Conservation (phyloP, 1,140 invertebrate species). For the Matsumurasca onukii region DNA sequence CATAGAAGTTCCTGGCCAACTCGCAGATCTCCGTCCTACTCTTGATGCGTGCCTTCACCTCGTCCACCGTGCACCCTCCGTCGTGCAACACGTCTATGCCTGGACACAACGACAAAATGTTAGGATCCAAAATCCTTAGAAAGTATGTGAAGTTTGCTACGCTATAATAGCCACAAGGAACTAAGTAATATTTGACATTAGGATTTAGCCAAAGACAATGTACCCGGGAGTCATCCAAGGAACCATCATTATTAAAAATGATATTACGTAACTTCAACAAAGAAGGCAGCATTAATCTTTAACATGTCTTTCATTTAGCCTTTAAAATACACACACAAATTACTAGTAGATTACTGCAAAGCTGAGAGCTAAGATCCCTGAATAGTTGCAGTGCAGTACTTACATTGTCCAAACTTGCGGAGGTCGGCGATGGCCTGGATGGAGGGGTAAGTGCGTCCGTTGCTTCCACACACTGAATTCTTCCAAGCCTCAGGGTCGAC, state of each 20-base stretch:
- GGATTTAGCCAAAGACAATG: no score
- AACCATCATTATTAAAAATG: no score
- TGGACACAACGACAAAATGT: constrained; percentile 36
- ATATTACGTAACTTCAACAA: no score
- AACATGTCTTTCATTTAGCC: no score
- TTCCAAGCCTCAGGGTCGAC: constrained; percentile 25
- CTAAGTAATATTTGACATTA: background rate
- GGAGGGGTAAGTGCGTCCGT: constrained; percentile 45
- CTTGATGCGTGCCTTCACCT: constrained; percentile 36
- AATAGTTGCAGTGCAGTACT: no score
- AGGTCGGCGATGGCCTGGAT: constrained; percentile 21
- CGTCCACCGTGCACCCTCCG: constrained; percentile 43
- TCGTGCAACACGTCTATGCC: constrained; percentile 44
- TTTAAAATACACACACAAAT: no score
- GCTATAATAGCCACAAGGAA: constrained; percentile 10
- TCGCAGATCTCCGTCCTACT: constrained; percentile 38
- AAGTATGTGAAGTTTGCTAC: background rate
- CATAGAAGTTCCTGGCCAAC: constrained; percentile 43
- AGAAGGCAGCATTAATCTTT: no score
- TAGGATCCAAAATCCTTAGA: constrained; percentile 19
- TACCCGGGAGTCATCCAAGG: no score
- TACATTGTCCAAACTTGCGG: constrained; percentile 13
- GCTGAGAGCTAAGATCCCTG: no score
- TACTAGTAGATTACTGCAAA: no score
- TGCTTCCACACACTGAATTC: constrained; percentile 43